A percentile compares a stretch with the other conserved stretches of the same genome.
phyloP scores from a whole-genome alignment of 2,888 invertebrate genomes.

The Eristalis tenax region DNA sequence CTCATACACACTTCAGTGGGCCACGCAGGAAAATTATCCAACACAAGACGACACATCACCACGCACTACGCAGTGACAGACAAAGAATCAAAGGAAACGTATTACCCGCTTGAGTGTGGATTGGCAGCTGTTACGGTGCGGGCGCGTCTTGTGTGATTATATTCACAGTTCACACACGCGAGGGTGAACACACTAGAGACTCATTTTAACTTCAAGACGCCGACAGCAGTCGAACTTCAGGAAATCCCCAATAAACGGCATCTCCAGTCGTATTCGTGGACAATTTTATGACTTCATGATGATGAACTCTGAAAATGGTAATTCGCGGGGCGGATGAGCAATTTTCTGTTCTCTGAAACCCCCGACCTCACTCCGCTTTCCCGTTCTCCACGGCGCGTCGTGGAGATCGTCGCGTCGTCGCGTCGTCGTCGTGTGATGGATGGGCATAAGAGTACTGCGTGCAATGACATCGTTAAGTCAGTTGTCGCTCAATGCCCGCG shows the following conservation, averaged over 20 bases:
- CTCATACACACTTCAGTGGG: background rate
- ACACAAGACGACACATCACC: conserved; percentile 35
- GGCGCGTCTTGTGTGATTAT: background rate
- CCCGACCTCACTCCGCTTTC: background rate
- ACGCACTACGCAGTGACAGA: background rate
- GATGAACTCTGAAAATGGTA: conserved; percentile 50
- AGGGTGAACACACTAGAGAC: conserved; percentile 14
- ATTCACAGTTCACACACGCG: conserved; percentile 2
- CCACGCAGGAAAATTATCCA: conserved; percentile 36
- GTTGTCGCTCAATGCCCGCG: background rate
- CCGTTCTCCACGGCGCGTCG: background rate
- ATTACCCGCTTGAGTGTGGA: conserved; percentile 15
- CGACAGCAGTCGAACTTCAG: conserved; percentile 38
- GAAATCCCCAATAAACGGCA: conserved; percentile 64
- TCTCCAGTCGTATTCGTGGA: background rate
- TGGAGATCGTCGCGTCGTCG: background rate
- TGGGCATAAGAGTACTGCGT: background rate
- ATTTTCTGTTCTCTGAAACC: conserved; percentile 46
- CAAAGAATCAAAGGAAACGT: conserved; percentile 37
- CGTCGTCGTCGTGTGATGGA: background rate
- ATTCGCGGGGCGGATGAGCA: conserved; percentile 56
- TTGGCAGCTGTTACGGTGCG: conserved; percentile 24
- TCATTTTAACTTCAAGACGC: conserved; percentile 25
- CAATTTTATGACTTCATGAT: conserved; percentile 17
- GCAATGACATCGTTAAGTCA: conserved; percentile 24